Evolutionary conservation across 2,797 vertebrate genomes (phyloP), one percentile per base, ranked within the genome.

Genomic region (Melanotaenia maccullochi): DNA sequence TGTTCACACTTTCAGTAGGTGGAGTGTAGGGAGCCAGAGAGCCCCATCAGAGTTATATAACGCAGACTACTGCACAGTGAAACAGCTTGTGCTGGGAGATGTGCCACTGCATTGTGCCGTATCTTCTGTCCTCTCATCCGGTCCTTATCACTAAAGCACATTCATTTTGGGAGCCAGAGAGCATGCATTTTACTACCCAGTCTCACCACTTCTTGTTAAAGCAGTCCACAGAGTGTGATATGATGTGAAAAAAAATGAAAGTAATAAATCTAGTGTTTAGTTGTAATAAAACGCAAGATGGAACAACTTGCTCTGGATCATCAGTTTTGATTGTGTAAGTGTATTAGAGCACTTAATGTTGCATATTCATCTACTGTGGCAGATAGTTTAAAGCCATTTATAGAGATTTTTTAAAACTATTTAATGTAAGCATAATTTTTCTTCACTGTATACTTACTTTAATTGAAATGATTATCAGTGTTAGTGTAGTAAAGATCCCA

Each of bases 121-220:
- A 89, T 90, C 90, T 87, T 85, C 85, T 81, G 75, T 81, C 84
- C 89, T 89, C 87, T 92, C 87, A 91, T 92, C 87, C 85, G 25
- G 75, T 76, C 90, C 91, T 93, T 92, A 93, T 92, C 92, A 72
- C 89, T 83, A 81, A 90, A 91, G 87, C 86, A 90, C 91, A 93
- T 93, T 93, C 88, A 91, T 90, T 91, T 88, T 80, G 67, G 76
- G 82, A 92, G 82, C 81, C 90, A 88, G 83, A 87, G 85, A 93
- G 87, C 83, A 83, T 79, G 82, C 78, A 79, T 87, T 87, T 89
- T 87, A 86, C 87, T 73, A 75, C 79, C 60, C 65, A 78, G 78
- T 68, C 67, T 65, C 75, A 65, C 5, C 51, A 52, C 66, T 73
- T 81, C 72, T 75, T 63, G 40, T 80, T 78, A 89, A 87, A 72